Conservation (phyloP, 1,140 invertebrate genomes). For the Trachymyrmex cornetzi region DNA sequence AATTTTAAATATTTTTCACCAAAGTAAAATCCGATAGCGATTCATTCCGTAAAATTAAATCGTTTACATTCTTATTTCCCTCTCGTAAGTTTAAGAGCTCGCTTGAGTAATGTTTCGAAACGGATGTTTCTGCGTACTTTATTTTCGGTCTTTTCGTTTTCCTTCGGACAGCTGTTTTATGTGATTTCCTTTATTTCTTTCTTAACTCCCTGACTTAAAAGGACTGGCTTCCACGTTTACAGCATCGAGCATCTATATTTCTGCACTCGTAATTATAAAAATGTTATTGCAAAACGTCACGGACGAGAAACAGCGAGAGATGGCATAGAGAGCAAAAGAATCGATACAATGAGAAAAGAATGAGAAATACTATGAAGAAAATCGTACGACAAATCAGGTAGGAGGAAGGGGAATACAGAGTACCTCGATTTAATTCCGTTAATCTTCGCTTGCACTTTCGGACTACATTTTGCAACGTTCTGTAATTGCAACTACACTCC, state of each 20-base stretch:
- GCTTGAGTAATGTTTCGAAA: constrained; percentile 47
- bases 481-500: constrained; percentile 50
- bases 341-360: constrained; percentile 33
- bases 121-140: constrained; percentile 49
- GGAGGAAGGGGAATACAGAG: not conserved
- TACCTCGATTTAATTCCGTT: constrained; percentile 68
- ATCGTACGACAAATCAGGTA: not conserved
- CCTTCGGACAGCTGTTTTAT: constrained; percentile 42
- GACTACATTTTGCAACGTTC: constrained; percentile 67
- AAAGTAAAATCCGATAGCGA: not conserved
- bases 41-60: constrained; percentile 38
- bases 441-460: constrained; percentile 61
- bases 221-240: constrained; percentile 27
- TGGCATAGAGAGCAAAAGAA: not conserved
- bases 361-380: not conserved
- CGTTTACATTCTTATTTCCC: constrained; percentile 30
- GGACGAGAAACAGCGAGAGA: not conserved
- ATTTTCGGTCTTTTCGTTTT: constrained; percentile 38
- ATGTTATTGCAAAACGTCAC: constrained; percentile 31
- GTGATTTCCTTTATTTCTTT: constrained; percentile 53
- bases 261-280: constrained; percentile 48
- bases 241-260: constrained; percentile 13
- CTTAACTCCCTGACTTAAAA: constrained; percentile 44
- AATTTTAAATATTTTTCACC: not conserved
- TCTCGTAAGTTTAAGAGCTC: constrained; percentile 30